Evolutionary conservation across 2,797 vertebrate species (phyloP).

Genomic region (Stomatorhinus walkeri): DNA sequence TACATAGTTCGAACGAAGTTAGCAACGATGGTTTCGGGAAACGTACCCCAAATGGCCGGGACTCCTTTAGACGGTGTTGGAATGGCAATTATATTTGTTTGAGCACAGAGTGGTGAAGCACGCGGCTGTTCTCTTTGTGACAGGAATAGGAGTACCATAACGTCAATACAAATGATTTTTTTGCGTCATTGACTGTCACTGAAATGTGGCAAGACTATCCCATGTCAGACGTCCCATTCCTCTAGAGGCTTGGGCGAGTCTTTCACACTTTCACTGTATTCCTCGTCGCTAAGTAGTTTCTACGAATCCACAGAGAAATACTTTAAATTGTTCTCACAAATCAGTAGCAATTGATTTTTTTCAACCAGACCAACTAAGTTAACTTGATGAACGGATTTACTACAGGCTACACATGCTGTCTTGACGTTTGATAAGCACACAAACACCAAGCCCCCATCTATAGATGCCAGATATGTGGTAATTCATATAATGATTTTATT

Average conservation of each 20-base stretch:
- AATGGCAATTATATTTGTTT: background rate
- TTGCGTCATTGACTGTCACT: background rate
- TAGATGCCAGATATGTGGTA: background rate
- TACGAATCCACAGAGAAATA: background rate
- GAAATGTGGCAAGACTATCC: background rate
- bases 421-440: background rate
- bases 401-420: background rate
- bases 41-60: background rate
- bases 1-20: too few relatives aligned
- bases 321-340: background rate
- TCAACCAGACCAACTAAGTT: background rate
- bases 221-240: background rate
- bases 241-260: background rate
- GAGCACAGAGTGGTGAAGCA: background rate
- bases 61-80: background rate
- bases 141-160: background rate
- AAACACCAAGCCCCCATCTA: background rate
- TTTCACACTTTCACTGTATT: background rate
- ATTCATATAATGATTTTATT: background rate
- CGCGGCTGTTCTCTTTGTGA: background rate
- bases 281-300: background rate
- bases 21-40: too few relatives aligned
- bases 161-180: background rate
- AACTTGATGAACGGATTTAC: background rate
- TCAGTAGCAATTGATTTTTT: constrained; percentile 15